Evolutionary conservation across 2,113 vertebrate genomes (phyloP), one percentile per base, ranked within the genome.

Genomic region (Nycticryphes semicollaris): DNA sequence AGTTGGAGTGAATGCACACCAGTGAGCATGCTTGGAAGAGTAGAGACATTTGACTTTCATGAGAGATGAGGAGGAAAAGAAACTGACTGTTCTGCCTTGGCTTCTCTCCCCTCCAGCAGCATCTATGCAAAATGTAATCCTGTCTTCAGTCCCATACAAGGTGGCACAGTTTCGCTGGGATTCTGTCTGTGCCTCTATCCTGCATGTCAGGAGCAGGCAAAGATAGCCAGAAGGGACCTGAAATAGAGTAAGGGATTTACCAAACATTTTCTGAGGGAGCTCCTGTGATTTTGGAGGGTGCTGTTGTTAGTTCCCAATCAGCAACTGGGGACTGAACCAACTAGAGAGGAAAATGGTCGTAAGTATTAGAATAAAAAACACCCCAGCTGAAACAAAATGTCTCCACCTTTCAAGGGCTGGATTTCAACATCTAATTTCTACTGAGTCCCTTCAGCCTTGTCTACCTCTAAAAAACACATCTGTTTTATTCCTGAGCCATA

Each of bases 21-120:
- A 92, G 74, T 84, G 79, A 91, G 24, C 2, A 0, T 8, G 73
- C 12, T 57, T 89, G 87, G 81, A 92, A 89, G 69, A 94, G 57
- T 22, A 37, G 62, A 83, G 73, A 79, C 57, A 59, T 95, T 92
- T 93, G 67, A 89, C 70, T 96, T 94, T 74, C 81, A 89, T 89
- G 87, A 96, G 66, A 73, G 54, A 69, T 30, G 75, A 84, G 25
- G 35, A 94, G 62, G 69, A 89, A 48, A 33, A 89, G 35, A 78
- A 59, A 51, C 27, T 67, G 68, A n/a, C 47, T 87, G 23, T 24
- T 89, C 53, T 87, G 23, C 37, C 77, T 83, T 63, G 45, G 20
- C 7, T 83, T 92, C 14, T 90, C 41, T 89, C 28, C 43, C 30
- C 22, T 45, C 48, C 62, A 70, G 66, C 7, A 8, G 6, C 35